phyloP scores from a whole-genome alignment of 2,113 vertebrate species.

The Myotis lucifugus region DNA sequence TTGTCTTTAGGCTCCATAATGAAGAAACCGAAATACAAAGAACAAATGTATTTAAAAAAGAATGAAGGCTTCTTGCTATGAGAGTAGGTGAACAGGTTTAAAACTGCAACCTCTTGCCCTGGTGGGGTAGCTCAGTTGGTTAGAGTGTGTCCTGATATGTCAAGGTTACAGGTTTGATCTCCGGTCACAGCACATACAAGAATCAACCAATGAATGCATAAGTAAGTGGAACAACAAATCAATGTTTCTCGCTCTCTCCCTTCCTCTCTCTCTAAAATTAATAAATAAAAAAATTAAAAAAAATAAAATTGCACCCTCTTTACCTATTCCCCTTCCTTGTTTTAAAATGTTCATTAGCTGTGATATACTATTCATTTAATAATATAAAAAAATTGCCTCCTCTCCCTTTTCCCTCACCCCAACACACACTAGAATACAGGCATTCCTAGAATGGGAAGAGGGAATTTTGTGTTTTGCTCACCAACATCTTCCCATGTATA shows the following conservation, averaged over 20 bases:
- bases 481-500: neutral
- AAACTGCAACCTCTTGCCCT: neutral
- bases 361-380: neutral
- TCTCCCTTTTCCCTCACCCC: neutral
- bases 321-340: neutral
- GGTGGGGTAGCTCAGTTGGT: neutral
- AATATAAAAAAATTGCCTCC: neutral
- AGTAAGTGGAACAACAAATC: neutral
- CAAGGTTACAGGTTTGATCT: neutral
- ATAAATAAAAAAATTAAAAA: neutral
- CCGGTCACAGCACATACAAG: neutral
- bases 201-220: neutral
- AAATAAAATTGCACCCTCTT: constrained; percentile 19
- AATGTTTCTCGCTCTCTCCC: neutral
- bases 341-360: neutral
- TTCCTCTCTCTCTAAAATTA: neutral
- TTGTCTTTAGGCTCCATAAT: neutral
- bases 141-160: neutral
- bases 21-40: constrained; percentile 12
- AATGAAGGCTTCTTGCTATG: constrained; percentile 1
- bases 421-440: neutral
- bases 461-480: constrained; percentile 13
- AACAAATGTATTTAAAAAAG: neutral
- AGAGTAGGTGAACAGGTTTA: neutral
- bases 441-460: neutral